Percentiles rank a stretch among this genome's conserved stretches.
Evolutionary conservation across 2,888 invertebrate genomes (phyloP).

Genomic region (Cataglyphis rosenhaueri): DNA sequence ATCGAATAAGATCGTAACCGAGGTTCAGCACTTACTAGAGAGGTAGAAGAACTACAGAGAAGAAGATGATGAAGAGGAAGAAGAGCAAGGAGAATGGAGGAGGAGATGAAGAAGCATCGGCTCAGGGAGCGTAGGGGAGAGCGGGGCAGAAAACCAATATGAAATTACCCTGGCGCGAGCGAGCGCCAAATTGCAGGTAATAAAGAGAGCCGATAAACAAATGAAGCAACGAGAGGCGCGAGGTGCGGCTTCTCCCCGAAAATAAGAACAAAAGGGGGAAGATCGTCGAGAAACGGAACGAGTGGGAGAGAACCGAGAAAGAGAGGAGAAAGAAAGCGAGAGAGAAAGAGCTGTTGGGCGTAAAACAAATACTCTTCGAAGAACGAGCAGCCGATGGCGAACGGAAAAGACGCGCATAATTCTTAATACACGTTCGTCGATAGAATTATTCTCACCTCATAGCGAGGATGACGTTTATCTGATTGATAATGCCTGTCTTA

Average conservation of each 20-base stretch:
- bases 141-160: slow-evolving; percentile 82
- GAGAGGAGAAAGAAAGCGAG: slow-evolving; percentile 57
- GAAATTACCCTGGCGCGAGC: slow-evolving; percentile 83
- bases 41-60: slow-evolving; percentile 27
- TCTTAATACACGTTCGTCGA: slow-evolving; percentile 17
- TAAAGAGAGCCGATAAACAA: slow-evolving; percentile 83
- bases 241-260: slow-evolving; percentile 70
- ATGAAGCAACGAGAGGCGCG: slow-evolving; percentile 81
- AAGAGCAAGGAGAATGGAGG: slow-evolving; percentile 33
- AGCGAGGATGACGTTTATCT: not conserved
- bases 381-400: slow-evolving; percentile 44
- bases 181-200: slow-evolving; percentile 83
- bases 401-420: slow-evolving; percentile 55
- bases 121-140: slow-evolving; percentile 38
- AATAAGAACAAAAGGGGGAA: slow-evolving; percentile 55
- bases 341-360: slow-evolving; percentile 63
- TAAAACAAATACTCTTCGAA: slow-evolving; percentile 76
- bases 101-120: slow-evolving; percentile 40
- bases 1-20: slow-evolving; percentile 67
- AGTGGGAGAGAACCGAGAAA: slow-evolving; percentile 50
- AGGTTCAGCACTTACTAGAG: slow-evolving; percentile 48
- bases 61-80: slow-evolving; percentile 57
- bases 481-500: not conserved
- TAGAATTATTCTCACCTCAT: not conserved
- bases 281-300: slow-evolving; percentile 37